A percentile compares a stretch with the other conserved stretches of the same genome.
phyloP scores from a whole-genome alignment of 2,797 vertebrate species.

The Delichon dasypus region DNA sequence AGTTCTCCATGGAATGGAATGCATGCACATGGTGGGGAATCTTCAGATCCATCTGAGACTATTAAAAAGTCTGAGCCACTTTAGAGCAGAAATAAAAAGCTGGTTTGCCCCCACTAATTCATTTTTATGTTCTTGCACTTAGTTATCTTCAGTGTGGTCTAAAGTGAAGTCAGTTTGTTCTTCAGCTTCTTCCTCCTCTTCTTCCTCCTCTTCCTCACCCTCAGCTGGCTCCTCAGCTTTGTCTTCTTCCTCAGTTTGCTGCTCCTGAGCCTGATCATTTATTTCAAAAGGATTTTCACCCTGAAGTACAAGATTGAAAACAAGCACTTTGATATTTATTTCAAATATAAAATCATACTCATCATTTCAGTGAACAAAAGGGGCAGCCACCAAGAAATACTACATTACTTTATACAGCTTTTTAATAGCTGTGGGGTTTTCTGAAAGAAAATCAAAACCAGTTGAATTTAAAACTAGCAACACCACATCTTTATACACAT shows the following conservation, averaged over 20 bases:
- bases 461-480: not conserved
- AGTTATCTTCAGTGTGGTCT: conserved; percentile 74
- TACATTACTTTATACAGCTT: not conserved
- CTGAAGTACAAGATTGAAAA: conserved; percentile 60
- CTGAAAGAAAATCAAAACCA: not conserved
- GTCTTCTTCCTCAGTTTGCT: conserved; percentile 70
- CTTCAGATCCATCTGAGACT: conserved; percentile 49
- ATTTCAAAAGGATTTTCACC: conserved; percentile 86
- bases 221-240: conserved; percentile 73
- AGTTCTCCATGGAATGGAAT: conserved; percentile 71
- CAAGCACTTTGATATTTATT: not conserved
- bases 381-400: not conserved
- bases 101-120: not conserved
- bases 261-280: conserved; percentile 75
- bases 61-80: conserved; percentile 64
- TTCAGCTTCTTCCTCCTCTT: conserved; percentile 63
- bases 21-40: conserved; percentile 72
- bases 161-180: conserved; percentile 68
- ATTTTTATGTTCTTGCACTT: conserved; percentile 26
- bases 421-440: not conserved
- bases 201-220: conserved; percentile 59
- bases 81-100: conserved; percentile 65
- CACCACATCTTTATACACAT: not conserved
- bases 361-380: not conserved
- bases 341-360: not conserved